phyloP scores from a whole-genome alignment of 92 coral and sea anemone species.

The Parazoanthus darwini region DNA sequence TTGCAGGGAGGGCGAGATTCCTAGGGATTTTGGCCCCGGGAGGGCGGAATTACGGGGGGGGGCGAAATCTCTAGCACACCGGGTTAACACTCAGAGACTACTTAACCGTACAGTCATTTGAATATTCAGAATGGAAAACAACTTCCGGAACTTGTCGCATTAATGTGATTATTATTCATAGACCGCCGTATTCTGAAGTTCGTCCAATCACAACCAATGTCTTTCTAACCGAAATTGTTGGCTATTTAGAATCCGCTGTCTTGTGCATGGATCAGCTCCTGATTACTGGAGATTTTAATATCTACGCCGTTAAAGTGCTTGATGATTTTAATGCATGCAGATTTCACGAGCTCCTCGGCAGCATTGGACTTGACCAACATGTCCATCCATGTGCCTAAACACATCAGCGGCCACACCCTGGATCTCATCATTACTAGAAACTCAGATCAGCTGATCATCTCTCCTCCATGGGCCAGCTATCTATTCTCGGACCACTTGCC shows the following conservation, averaged over 20 bases:
- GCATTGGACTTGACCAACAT: slow-evolving; percentile 41
- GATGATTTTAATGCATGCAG: slow-evolving; percentile 39
- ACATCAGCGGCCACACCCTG: slow-evolving; percentile 38
- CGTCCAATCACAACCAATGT: slow-evolving; percentile 42
- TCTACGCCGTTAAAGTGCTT: background rate
- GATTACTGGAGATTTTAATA: background rate
- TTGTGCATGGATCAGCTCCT: slow-evolving; percentile 14
- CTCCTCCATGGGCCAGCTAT: slow-evolving; percentile 20
- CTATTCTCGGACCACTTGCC: slow-evolving; percentile 47
- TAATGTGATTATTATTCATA: slow-evolving; percentile 49
- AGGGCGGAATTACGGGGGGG: too few species aligned
- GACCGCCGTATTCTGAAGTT: slow-evolving; percentile 59
- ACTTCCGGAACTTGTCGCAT: slow-evolving; percentile 38
- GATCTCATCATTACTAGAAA: slow-evolving; percentile 39
- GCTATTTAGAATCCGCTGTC: slow-evolving; percentile 16
- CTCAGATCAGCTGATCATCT: slow-evolving; percentile 21
- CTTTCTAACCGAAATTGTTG: slow-evolving; percentile 24
- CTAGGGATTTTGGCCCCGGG: too few species aligned
- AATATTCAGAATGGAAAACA: slow-evolving; percentile 62
- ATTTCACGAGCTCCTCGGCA: slow-evolving; percentile 37
- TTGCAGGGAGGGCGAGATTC: too few species aligned
- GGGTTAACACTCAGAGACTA: slow-evolving; percentile 59
- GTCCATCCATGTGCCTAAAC: slow-evolving; percentile 32
- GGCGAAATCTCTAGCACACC: too few species aligned
- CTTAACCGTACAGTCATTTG: slow-evolving; percentile 57